Base-by-base conservation (phyloP, 1,140 invertebrate genomes). In the Drosophila asahinai region DNA sequence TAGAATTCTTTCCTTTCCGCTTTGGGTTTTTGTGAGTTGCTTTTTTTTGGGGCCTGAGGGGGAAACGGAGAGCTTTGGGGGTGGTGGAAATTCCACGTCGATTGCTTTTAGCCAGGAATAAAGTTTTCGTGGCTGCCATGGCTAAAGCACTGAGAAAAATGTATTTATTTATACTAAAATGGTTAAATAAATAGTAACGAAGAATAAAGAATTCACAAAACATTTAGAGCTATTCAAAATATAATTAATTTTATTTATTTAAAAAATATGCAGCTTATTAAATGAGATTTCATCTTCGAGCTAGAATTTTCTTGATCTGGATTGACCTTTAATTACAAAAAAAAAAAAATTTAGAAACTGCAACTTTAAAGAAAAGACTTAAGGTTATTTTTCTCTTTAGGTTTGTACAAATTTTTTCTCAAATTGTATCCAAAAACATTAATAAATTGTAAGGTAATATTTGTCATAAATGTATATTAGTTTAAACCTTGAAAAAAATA, bases 91-190 rank as follows among this genome's bases (percentile, higher is more conserved):
- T 80, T 73, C 65, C 36, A 71, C 51, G 61, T 67, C 59, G 75
- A 77, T 89, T 84, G 84, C 84, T 89, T 89, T 89, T 81, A 81
- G 78, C 52, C 66, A 62, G 54, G 67, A 71, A 78, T 67, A 81
- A 81, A 77, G 60, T 78, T 84, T 83, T 48, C n/a, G 61, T 61
- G 54, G 71, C 77, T 80, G 66, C 40, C 81, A 52, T 57, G 66
- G 33, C 27, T 51, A 30, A 12, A 47, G 11, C 67, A 70, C 67
- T 70, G 19, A 14, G 12, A 22, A 45, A 70, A 57, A 22, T 36
- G 1, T 22, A 2, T 11, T 22, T 15, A 38, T 3, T 8, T 15
- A 1, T 15, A 36, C 2, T 14, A 7, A n/a, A 14, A 8, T 36
- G 12, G 11, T 15, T 19, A 0, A 3, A 14, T 36, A 36, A 38